A percentile compares a stretch with the other conserved stretches of the same genome.
Evolutionary conservation across 2,113 vertebrate genomes (phyloP).

Genomic region (Solea solea): DNA sequence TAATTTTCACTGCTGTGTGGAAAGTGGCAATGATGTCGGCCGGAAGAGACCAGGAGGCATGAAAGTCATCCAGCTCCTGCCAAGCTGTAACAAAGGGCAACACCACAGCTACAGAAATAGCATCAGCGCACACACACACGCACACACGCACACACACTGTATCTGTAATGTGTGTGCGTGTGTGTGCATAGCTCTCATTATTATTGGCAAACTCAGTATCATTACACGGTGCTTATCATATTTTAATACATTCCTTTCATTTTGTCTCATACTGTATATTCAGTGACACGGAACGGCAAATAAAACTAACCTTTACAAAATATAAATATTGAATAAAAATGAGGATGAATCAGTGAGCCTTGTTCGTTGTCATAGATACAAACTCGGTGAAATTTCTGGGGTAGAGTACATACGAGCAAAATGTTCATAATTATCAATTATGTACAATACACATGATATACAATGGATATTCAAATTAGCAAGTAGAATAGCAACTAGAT

Average conservation of each 20-base stretch:
- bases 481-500: too few species aligned
- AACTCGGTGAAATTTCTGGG: not conserved
- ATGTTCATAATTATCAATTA: too few species aligned
- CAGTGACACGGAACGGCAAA: not conserved
- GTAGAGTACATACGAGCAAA: too few species aligned
- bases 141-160: not conserved
- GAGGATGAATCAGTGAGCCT: not conserved
- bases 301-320: not conserved
- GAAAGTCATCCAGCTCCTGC: constrained; percentile 57
- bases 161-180: not conserved
- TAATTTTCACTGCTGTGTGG: constrained; percentile 33
- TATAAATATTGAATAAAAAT: not conserved
- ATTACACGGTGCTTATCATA: not conserved
- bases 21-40: constrained; percentile 38
- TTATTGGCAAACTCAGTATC: not conserved
- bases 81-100: constrained; percentile 49
- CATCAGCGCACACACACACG: constrained; percentile 12
- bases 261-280: not conserved
- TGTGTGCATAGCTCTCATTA: not conserved
- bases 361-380: not conserved
- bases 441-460: too few species aligned
- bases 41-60: constrained; percentile 18
- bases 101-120: constrained; percentile 55
- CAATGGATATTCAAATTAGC: too few species aligned
- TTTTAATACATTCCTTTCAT: not conserved